Conservation (phyloP, 2,797 vertebrate species). For the Hippocampus kuda region DNA sequence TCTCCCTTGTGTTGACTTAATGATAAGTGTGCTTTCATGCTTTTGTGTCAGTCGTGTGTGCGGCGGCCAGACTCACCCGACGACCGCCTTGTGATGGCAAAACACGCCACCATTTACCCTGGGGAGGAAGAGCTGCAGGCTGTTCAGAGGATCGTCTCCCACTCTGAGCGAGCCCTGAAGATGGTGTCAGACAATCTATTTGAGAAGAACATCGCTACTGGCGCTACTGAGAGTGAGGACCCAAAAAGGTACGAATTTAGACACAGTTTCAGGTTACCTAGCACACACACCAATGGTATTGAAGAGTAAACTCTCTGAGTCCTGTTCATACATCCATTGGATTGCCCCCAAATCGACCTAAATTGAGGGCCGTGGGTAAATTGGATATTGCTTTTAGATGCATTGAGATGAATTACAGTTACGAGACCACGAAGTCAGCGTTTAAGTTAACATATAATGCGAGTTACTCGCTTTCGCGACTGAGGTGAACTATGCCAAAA, state of each 20-base stretch:
- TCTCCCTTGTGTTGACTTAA: background rate
- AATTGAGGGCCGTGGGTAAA: background rate
- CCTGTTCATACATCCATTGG: too few species aligned
- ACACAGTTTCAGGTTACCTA: background rate
- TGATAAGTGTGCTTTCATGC: background rate
- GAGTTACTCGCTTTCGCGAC: too few species aligned
- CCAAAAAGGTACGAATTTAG: slow-evolving; percentile 43
- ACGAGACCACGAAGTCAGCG: background rate
- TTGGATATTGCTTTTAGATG: background rate
- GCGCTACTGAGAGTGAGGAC: slow-evolving; percentile 35
- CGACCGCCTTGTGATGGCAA: slow-evolving; percentile 76
- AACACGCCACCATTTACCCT: slow-evolving; percentile 75
- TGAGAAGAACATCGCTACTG: slow-evolving; percentile 46
- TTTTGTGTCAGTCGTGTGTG: slow-evolving; percentile 53
- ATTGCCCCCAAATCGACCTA: too few species aligned
- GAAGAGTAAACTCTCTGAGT: too few species aligned
- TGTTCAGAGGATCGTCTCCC: slow-evolving; percentile 73
- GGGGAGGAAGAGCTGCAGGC: slow-evolving; percentile 75
- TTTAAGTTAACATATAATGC: background rate
- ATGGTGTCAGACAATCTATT: slow-evolving; percentile 74
- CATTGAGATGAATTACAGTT: background rate
- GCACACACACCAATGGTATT: background rate
- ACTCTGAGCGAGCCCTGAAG: slow-evolving; percentile 72
- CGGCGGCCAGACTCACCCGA: slow-evolving; percentile 68
- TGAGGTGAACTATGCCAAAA: too few species aligned